Evolutionary conservation across 37 sponge, comb jelly and placozoan species (phyloP).

Genomic region (Cliona cf. orientalis): DNA sequence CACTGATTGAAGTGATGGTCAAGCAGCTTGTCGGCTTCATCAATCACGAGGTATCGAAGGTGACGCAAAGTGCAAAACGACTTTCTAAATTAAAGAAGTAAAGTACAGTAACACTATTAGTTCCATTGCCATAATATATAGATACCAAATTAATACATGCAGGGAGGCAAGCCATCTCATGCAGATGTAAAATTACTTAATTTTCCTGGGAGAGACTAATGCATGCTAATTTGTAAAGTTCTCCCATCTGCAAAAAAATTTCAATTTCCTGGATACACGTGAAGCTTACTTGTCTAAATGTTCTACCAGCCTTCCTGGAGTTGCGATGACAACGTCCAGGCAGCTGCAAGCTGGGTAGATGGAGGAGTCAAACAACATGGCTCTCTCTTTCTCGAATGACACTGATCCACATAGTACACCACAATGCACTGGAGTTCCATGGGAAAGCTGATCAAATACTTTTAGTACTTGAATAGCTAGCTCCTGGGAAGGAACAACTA

Average conservation of each 20-base stretch:
- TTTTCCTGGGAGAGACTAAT: too few species aligned
- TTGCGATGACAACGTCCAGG: slow-evolving; percentile 82
- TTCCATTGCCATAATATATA: too few species aligned
- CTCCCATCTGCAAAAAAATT: too few species aligned
- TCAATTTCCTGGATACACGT: not conserved
- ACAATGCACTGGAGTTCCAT: slow-evolving; percentile 59
- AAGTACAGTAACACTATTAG: too few species aligned
- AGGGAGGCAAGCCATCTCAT: too few species aligned
- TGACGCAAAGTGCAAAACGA: slow-evolving; percentile 15
- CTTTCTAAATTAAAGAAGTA: not conserved
- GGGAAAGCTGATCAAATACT: slow-evolving; percentile 69
- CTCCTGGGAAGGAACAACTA: slow-evolving; percentile 84
- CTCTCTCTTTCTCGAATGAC: slow-evolving; percentile 37
- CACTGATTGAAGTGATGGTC: slow-evolving; percentile 82
- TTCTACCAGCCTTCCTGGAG: slow-evolving; percentile 90
- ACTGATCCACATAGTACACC: slow-evolving; percentile 55
- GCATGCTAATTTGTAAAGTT: too few species aligned
- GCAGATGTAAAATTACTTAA: too few species aligned
- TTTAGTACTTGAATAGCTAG: slow-evolving; percentile 79
- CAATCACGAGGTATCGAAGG: slow-evolving; percentile 88
- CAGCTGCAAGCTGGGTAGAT: slow-evolving; percentile 38
- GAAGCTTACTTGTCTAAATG: slow-evolving; percentile 31
- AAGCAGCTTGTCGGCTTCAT: slow-evolving; percentile 93
- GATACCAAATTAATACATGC: not conserved
- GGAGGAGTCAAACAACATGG: slow-evolving; percentile 28